Percentiles rank a stretch among this genome's conserved stretches.
phyloP scores from a whole-genome alignment of 2,888 invertebrate species.

The Catonia carolina region DNA sequence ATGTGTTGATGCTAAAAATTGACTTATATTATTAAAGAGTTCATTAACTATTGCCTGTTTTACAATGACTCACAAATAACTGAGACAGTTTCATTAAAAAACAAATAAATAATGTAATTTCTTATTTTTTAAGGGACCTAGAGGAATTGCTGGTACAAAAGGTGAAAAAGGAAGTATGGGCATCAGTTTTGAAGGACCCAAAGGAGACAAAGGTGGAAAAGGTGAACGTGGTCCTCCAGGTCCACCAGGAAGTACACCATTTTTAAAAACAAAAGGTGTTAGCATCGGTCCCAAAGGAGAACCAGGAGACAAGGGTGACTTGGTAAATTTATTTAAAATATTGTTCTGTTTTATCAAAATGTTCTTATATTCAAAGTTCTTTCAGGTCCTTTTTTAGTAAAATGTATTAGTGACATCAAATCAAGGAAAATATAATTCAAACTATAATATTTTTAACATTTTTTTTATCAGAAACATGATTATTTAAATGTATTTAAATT shows the following conservation, averaged over 20 bases:
- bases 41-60: no score
- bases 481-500: no score
- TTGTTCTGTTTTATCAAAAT: background rate
- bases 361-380: background rate
- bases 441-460: no score
- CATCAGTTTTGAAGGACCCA: constrained; percentile 54
- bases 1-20: no score
- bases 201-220: constrained; percentile 58
- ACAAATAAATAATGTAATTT: no score
- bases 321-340: constrained; percentile 26
- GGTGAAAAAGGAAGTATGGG: constrained; percentile 58
- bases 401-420: no score
- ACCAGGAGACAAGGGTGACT: constrained; percentile 25
- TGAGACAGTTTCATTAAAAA: no score
- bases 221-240: constrained; percentile 56
- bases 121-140: constrained; percentile 52
- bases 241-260: constrained; percentile 56
- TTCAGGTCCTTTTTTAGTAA: no score
- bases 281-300: constrained; percentile 30
- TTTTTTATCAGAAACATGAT: no score
- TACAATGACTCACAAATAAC: no score
- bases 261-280: background rate
- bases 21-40: no score
- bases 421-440: no score
- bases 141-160: constrained; percentile 61